Conservation (phyloP, 2,113 vertebrate species). For the Rhea pennata region DNA sequence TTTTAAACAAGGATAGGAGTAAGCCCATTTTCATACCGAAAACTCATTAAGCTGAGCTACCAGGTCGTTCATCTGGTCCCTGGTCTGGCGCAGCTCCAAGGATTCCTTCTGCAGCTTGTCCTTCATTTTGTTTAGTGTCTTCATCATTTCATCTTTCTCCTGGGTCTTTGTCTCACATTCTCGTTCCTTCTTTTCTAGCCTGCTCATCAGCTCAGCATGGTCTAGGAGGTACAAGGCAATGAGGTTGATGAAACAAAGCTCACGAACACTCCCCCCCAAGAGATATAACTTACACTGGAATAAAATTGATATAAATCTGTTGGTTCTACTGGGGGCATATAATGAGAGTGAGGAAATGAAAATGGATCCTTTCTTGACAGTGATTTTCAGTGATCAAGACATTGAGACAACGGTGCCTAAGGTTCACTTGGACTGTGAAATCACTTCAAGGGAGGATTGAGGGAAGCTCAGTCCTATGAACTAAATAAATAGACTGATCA, state of each 20-base stretch:
- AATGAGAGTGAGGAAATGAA: not conserved
- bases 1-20: not conserved
- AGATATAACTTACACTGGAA: not conserved
- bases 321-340: not conserved
- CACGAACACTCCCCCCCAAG: not conserved
- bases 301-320: not conserved
- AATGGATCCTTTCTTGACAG: not conserved
- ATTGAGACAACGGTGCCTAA: not conserved
- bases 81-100: slow-evolving; percentile 89
- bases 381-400: not conserved
- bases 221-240: slow-evolving; percentile 74
- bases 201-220: slow-evolving; percentile 87
- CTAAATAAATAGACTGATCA: not conserved
- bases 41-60: slow-evolving; percentile 87
- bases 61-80: slow-evolving; percentile 91
- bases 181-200: slow-evolving; percentile 92
- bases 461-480: not conserved
- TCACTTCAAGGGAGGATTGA: not conserved
- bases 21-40: slow-evolving; percentile 76
- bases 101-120: slow-evolving; percentile 96
- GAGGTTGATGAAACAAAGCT: not conserved
- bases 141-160: slow-evolving; percentile 99
- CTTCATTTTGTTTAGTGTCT: slow-evolving; percentile 98
- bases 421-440: not conserved
- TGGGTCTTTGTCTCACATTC: slow-evolving; percentile 96